Evolutionary conservation across 2,888 invertebrate genomes (phyloP).

Genomic region (Luffia ferchaultella): DNA sequence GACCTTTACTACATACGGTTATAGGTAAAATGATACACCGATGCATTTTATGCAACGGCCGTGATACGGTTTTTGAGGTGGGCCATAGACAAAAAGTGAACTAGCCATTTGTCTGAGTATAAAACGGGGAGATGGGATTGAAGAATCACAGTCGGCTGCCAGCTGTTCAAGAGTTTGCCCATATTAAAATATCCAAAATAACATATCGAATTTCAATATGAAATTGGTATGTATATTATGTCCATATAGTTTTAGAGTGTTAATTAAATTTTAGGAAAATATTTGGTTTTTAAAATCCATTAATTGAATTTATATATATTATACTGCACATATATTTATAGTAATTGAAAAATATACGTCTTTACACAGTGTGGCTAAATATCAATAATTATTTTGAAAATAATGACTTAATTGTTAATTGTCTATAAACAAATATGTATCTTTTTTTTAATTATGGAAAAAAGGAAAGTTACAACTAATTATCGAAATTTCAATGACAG

Average conservation of each 20-base stretch:
- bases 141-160: constrained; percentile 43
- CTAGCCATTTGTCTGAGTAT: constrained; percentile 23
- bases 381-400: background rate
- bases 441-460: background rate
- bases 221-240: constrained; percentile 47
- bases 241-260: background rate
- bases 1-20: background rate
- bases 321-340: too few species aligned
- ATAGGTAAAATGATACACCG: background rate
- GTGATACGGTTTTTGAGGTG: constrained; percentile 49
- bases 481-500: constrained; percentile 23
- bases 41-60: constrained; percentile 23
- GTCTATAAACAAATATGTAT: background rate
- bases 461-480: background rate
- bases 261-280: background rate
- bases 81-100: constrained; percentile 8
- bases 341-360: too few species aligned
- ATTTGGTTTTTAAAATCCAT: background rate
- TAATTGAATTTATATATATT: too few species aligned
- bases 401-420: background rate
- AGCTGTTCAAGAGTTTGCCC: constrained; percentile 30
- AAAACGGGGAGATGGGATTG: constrained; percentile 33
- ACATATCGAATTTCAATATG: constrained; percentile 26
- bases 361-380: too few species aligned
- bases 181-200: constrained; percentile 16